A percentile compares a stretch with the other conserved stretches of the same genome.
phyloP scores from a whole-genome alignment of 1,140 invertebrate species.

The Lepidurus packardi region DNA sequence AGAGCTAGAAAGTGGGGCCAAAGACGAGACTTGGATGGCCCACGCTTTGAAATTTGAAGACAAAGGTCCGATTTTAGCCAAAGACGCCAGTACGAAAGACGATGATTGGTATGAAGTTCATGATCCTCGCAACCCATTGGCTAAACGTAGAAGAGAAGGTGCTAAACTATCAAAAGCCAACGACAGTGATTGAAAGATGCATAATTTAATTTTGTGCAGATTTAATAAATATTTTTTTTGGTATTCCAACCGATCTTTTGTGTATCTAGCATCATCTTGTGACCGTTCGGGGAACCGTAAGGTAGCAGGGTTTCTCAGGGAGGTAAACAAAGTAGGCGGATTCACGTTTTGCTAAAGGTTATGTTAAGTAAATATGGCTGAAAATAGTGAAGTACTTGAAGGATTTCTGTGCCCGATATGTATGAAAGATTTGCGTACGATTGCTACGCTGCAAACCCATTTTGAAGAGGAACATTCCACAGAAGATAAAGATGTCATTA shows the following conservation, averaged over 20 bases:
- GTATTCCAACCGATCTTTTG: background rate
- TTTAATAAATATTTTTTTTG: background rate
- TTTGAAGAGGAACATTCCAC: slow-evolving; percentile 77
- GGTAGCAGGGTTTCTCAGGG: background rate
- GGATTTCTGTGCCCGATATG: slow-evolving; percentile 92
- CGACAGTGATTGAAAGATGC: background rate
- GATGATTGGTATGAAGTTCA: slow-evolving; percentile 91
- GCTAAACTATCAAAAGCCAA: background rate
- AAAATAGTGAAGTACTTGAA: slow-evolving; percentile 62
- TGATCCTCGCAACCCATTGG: slow-evolving; percentile 90
- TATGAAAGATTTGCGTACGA: slow-evolving; percentile 76
- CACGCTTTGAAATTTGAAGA: slow-evolving; percentile 76
- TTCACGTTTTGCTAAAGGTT: background rate
- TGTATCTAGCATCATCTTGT: too few species aligned
- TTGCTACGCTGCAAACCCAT: slow-evolving; percentile 72
- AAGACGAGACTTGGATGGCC: slow-evolving; percentile 55
- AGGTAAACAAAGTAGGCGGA: background rate
- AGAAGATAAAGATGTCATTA: slow-evolving; percentile 82
- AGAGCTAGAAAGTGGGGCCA: slow-evolving; percentile 41
- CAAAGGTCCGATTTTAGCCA: slow-evolving; percentile 69
- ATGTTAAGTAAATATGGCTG: background rate
- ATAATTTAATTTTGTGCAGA: background rate
- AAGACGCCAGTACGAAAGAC: slow-evolving; percentile 86
- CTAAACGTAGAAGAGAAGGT: slow-evolving; percentile 72
- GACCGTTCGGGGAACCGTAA: too few species aligned